Percentiles rank a stretch among this genome's conserved stretches.
phyloP scores from a whole-genome alignment of 2,113 vertebrate genomes.

The Brienomyrus longianalis region DNA sequence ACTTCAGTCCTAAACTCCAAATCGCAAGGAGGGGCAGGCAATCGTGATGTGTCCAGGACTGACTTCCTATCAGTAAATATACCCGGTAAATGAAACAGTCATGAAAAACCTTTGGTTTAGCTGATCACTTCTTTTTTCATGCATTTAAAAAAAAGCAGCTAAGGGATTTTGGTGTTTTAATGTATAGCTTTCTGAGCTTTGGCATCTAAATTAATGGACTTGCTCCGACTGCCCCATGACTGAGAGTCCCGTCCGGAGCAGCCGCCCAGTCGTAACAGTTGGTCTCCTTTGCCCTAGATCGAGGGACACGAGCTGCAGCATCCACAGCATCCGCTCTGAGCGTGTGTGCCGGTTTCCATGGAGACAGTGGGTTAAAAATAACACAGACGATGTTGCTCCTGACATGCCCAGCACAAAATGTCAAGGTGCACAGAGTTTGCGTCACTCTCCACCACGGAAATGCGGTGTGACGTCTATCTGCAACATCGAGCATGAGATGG shows the following conservation, averaged over 20 bases:
- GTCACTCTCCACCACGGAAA: background rate
- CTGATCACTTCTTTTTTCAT: background rate
- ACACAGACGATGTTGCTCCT: conserved; percentile 17
- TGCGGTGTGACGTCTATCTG: background rate
- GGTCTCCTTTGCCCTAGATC: background rate
- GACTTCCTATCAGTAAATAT: background rate
- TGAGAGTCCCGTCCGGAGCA: background rate
- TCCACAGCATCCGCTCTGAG: conserved; percentile 16
- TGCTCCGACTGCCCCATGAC: background rate
- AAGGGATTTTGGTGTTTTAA: background rate
- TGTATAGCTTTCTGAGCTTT: background rate
- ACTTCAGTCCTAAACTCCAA: background rate
- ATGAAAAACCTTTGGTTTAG: background rate
- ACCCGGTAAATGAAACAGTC: background rate
- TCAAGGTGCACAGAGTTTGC: conserved; percentile 17
- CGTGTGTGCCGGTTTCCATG: conserved; percentile 24
- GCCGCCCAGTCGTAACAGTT: background rate
- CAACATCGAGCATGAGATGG: background rate
- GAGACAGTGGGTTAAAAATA: conserved; percentile 28
- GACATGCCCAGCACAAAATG: conserved; percentile 21
- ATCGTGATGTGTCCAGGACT: background rate
- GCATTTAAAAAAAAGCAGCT: background rate
- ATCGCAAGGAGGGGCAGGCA: background rate
- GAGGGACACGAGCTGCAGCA: background rate
- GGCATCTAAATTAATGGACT: background rate